Evolutionary conservation across 2,113 vertebrate genomes (phyloP).

Genomic region (Eublepharis macularius): DNA sequence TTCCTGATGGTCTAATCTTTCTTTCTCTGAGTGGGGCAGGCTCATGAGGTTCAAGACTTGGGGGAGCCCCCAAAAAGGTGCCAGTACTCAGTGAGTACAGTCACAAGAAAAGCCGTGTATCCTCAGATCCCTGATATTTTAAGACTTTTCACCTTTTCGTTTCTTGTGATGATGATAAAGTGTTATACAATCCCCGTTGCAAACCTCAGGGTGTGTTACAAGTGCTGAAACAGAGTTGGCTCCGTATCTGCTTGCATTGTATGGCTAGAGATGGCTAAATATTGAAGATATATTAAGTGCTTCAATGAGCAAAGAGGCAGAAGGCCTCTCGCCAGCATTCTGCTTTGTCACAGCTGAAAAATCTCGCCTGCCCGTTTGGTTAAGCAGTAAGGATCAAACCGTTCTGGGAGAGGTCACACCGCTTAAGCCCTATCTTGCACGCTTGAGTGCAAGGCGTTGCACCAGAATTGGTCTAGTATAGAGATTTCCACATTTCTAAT

Average conservation of each 20-base stretch:
- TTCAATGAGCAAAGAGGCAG: not conserved
- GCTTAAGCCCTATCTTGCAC: not conserved
- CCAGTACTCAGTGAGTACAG: too few species aligned
- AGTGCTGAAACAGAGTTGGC: not conserved
- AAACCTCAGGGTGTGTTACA: not conserved
- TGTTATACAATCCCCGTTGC: rapidly evolving
- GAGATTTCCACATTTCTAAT: not conserved
- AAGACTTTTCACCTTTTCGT: not conserved
- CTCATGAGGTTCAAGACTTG: too few species aligned
- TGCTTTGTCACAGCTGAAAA: not conserved
- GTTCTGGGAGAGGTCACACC: not conserved
- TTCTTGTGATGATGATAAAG: not conserved
- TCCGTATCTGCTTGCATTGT: not conserved
- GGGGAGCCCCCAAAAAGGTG: too few species aligned
- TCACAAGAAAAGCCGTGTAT: too few species aligned
- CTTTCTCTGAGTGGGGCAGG: too few species aligned
- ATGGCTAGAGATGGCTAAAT: not conserved
- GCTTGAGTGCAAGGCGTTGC: not conserved
- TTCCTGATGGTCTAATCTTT: too few species aligned
- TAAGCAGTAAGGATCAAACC: not conserved
- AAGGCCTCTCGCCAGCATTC: rapidly evolving
- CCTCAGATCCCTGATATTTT: not conserved
- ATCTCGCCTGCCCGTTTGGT: not conserved
- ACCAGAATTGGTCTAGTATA: not conserved
- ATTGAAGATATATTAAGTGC: not conserved